Base-by-base conservation (phyloP, 2,113 vertebrate species). In the Danionella cerebrum region DNA sequence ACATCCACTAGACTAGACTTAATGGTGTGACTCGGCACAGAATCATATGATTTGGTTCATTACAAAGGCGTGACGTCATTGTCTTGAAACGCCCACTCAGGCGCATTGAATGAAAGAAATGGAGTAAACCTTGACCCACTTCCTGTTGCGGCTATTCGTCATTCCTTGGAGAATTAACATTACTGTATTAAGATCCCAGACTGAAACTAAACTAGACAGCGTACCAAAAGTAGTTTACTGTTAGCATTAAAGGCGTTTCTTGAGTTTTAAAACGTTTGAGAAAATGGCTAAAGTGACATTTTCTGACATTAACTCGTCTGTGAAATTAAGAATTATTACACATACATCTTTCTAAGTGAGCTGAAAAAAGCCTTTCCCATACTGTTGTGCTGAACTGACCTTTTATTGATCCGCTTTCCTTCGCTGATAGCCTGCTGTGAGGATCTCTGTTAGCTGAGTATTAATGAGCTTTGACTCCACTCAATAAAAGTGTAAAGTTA, bases 121-220 rank as follows among this genome's bases (percentile, higher is more conserved):
- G 19, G 18, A 12, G 29, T 64, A 19, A 64, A 64, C 59, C 36
- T 64, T 64, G 42, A 64, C 42, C 44, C 44, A 64, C 59, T 64
- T 64, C 44, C 59, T 64, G 39, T 62, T 62, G 58, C 58, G 58
- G 14, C 16, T 45, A n/a, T n/a, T n/a, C n/a, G 16, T 53, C 24
- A 36, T 24, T 64, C 44, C 42, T 6, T 48, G 29, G 14, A 44
- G 42, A 48, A 22, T 48, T 13, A n/a, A n/a, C n/a, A n/a, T n/a
- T n/a, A n/a, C n/a, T n/a, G n/a, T n/a, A n/a, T n/a, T 7, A 18
- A 11, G 11, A 48, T 12, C 19, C 10, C 16, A 45, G 59, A 45
- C 16, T 33, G 11, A 63, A 63, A 48, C 12, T 1, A 10, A 8
- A n/a, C n/a, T n/a, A 33, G 18, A 33, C 29, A 36, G 10, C 10